A percentile compares a stretch with the other conserved stretches of the same genome.
Evolutionary conservation across 1,140 invertebrate species (phyloP).

Genomic region (Nasonia vitripennis): DNA sequence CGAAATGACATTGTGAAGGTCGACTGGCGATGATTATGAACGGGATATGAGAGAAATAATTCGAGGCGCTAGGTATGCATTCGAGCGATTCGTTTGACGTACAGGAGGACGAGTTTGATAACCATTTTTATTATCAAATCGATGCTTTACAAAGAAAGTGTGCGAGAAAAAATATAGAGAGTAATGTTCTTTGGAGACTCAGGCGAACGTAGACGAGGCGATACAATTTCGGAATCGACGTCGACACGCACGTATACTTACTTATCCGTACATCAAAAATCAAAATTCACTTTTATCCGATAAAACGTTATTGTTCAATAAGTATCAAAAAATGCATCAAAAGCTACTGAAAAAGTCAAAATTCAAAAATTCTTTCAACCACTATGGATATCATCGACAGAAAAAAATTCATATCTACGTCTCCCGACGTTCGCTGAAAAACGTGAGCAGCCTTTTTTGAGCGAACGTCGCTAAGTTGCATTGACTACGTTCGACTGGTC

Average conservation of each 20-base stretch:
- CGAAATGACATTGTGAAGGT: background rate
- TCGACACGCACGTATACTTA: background rate
- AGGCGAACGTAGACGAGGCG: constrained; percentile 17
- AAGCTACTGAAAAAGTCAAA: background rate
- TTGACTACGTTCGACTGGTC: constrained; percentile 32
- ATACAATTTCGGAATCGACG: background rate
- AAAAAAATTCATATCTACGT: background rate
- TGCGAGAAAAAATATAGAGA: background rate
- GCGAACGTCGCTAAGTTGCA: background rate
- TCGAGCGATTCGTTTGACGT: background rate
- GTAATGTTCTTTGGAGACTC: background rate
- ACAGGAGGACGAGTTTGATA: background rate
- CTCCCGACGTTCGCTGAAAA: background rate
- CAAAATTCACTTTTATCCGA: too few relatives aligned
- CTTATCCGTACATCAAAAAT: too few relatives aligned
- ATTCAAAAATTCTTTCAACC: background rate
- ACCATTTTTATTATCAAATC: background rate
- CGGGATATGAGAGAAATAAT: constrained; percentile 42
- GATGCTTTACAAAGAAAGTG: background rate
- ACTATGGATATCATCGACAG: too few relatives aligned
- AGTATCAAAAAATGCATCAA: background rate
- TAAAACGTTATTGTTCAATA: too few relatives aligned
- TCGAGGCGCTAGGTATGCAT: background rate
- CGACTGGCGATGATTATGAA: constrained; percentile 23
- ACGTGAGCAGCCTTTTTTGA: background rate